Conservation (phyloP, 2,113 vertebrate species). For the Scartelaos histophorus region DNA sequence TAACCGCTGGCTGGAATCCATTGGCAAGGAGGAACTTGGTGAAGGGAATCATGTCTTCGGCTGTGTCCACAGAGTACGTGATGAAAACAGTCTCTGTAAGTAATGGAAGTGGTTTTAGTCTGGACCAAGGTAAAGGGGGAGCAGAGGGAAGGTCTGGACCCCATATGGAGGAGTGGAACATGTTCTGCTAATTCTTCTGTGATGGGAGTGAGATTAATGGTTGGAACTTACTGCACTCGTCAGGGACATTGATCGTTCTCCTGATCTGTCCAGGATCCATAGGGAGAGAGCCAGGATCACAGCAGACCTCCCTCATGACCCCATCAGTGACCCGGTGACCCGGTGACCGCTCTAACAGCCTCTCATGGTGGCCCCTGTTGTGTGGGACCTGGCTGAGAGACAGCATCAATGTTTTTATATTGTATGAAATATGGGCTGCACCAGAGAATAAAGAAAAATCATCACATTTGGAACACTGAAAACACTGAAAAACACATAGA, state of each 20-base stretch:
- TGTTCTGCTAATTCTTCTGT: no score
- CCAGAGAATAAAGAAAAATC: not conserved
- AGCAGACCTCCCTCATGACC: constrained; percentile 48
- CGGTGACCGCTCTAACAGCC: not conserved
- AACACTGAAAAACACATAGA: no score
- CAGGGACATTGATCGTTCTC: constrained; percentile 61
- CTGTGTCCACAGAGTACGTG: constrained; percentile 68
- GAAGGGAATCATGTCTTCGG: constrained; percentile 52
- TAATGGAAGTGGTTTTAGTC: not conserved
- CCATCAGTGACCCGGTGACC: not conserved
- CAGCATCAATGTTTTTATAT: not conserved
- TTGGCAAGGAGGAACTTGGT: constrained; percentile 57
- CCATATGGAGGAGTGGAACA: no score
- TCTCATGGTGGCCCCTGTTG: not conserved
- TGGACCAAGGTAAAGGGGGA: no score
- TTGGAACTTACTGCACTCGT: constrained; percentile 59
- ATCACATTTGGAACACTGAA: no score
- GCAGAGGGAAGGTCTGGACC: no score
- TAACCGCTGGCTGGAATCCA: constrained; percentile 65
- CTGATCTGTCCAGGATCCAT: constrained; percentile 35
- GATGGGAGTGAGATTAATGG: not conserved
- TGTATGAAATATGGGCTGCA: not conserved
- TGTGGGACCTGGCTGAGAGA: not conserved
- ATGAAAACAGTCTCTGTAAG: constrained; percentile 66
- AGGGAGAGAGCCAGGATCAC: not conserved